A percentile compares a stretch with the other conserved stretches of the same genome.
Conservation (phyloP, 2,888 invertebrate genomes). For the Temnothorax unifasciatus region DNA sequence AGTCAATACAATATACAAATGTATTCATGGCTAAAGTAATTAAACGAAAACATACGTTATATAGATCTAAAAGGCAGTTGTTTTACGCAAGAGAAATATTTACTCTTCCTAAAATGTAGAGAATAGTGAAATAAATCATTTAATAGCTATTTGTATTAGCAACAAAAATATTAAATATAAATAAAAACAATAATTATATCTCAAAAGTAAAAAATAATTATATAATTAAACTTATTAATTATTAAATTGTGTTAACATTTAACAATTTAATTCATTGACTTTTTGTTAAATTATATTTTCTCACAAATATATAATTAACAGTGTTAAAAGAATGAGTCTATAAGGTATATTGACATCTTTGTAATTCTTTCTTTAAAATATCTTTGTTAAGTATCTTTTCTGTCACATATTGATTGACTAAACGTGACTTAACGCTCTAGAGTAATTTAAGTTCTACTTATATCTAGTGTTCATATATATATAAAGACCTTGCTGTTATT, state of each 20-base stretch:
- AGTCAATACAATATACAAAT: background rate
- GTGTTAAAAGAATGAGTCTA: background rate
- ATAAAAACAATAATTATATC: background rate
- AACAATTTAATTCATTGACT: background rate
- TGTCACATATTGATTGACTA: background rate
- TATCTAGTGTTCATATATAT: background rate
- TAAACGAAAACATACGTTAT: constrained; percentile 14
- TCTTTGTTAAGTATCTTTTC: background rate
- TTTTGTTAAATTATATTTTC: background rate
- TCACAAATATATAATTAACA: background rate
- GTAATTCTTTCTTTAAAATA: background rate
- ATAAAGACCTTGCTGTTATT: background rate
- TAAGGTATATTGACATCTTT: background rate
- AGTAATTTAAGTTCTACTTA: constrained; percentile 7
- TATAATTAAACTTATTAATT: background rate
- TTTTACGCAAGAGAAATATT: constrained; percentile 29
- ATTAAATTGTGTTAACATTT: background rate
- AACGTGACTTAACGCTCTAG: background rate
- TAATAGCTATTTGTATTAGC: background rate
- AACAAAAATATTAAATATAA: background rate
- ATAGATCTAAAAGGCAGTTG: background rate
- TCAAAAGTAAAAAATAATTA: background rate
- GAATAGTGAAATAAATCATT: background rate
- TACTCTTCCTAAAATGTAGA: background rate
- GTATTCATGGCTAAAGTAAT: background rate